Evolutionary conservation across 2,113 vertebrate species (phyloP).

Genomic region (Leucoraja erinaceus): DNA sequence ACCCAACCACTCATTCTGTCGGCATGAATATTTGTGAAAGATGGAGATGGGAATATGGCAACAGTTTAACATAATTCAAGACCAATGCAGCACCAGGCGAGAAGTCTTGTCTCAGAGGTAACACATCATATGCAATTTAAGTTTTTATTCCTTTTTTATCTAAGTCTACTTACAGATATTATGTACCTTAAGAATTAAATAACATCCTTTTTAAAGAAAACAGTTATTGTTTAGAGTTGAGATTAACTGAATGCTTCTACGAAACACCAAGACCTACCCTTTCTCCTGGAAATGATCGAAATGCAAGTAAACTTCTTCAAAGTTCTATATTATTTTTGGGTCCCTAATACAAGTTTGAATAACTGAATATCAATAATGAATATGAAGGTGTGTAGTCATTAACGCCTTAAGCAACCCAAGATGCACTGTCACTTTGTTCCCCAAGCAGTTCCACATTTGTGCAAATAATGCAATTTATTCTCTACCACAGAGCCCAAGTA

Average conservation of each 20-base stretch:
- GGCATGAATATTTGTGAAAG: neutral
- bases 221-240: constrained; percentile 25
- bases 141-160: constrained; percentile 3
- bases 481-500: constrained; percentile 29
- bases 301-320: neutral
- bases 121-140: constrained; percentile 18
- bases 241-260: constrained; percentile 19
- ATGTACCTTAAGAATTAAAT: constrained; percentile 37
- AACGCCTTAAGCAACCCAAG: constrained; percentile 32
- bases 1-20: neutral
- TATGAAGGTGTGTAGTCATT: constrained; percentile 5
- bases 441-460: constrained; percentile 30
- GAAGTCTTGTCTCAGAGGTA: constrained; percentile 6
- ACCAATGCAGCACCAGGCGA: constrained; percentile 27
- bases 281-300: neutral
- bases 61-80: constrained; percentile 12
- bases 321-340: neutral
- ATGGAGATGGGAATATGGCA: neutral
- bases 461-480: constrained; percentile 37
- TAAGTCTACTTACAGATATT: constrained; percentile 13
- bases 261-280: neutral
- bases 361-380: constrained; percentile 33
- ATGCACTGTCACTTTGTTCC: constrained; percentile 34
- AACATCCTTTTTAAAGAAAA: constrained; percentile 28
- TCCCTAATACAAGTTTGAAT: constrained; percentile 13